phyloP scores from a whole-genome alignment of 2,888 invertebrate species.

The Gonocerus acuteangulatus region DNA sequence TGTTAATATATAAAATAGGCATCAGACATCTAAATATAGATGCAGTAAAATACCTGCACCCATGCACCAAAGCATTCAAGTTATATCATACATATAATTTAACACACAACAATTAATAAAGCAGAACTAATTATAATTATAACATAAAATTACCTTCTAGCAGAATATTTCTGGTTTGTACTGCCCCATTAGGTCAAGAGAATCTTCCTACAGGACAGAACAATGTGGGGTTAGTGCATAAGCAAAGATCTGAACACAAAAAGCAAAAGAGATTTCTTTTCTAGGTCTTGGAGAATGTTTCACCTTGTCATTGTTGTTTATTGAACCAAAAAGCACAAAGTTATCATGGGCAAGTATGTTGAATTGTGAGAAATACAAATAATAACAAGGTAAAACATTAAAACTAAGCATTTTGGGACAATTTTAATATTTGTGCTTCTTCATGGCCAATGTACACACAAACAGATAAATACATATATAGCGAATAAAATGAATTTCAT shows the following conservation, averaged over 20 bases:
- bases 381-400: conserved; percentile 2
- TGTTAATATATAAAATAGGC: conserved; percentile 1
- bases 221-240: conserved; percentile 35
- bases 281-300: background rate
- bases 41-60: conserved; percentile 14
- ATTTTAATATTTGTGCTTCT: no score
- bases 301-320: background rate
- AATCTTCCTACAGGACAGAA: conserved; percentile 53
- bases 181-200: conserved; percentile 69
- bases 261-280: conserved; percentile 5
- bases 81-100: background rate
- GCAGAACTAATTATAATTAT: conserved; percentile 19
- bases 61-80: background rate
- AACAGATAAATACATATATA: no score
- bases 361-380: background rate
- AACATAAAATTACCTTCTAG: conserved; percentile 54
- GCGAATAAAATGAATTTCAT: no score
- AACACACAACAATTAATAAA: background rate
- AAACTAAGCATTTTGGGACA: background rate
- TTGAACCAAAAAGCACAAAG: background rate
- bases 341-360: background rate
- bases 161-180: conserved; percentile 75
- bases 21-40: conserved; percentile 1
- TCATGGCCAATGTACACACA: no score
- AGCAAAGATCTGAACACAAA: conserved; percentile 27